Percentiles rank a stretch among this genome's conserved stretches.
These are phyloP conservation scores for Coregonus suidteri DNA, from an alignment of 2,797 vertebrate genomes.

Conservation along the genomic window DNA sequence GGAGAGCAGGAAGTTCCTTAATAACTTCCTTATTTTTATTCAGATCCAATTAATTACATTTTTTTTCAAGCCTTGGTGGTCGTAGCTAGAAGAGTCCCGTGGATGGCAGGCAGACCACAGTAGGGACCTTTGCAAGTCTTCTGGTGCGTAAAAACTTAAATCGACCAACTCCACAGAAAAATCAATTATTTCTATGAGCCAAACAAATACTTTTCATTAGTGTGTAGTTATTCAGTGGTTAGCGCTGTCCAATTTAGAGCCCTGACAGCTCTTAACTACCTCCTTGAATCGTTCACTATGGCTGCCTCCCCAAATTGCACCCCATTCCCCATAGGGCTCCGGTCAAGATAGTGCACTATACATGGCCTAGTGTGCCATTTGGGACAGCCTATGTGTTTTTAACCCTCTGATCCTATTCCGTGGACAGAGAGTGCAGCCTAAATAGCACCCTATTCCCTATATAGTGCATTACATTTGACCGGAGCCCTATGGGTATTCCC, in stretches of 20 bases:
- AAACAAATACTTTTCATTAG: constrained; percentile 72
- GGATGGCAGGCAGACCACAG: constrained; percentile 38
- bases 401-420: constrained; percentile 35
- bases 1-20: constrained; percentile 71
- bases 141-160: constrained; percentile 49
- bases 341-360: neutral
- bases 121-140: constrained; percentile 73
- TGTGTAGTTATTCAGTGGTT: constrained; percentile 66
- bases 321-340: neutral
- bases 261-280: constrained; percentile 62
- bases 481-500: too few relatives aligned
- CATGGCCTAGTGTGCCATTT: neutral
- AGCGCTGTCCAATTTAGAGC: constrained; percentile 56
- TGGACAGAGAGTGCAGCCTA: neutral
- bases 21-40: constrained; percentile 85
- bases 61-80: constrained; percentile 58
- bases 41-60: constrained; percentile 81
- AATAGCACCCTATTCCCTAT: neutral
- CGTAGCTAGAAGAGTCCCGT: constrained; percentile 10
- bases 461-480: neutral
- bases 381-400: constrained; percentile 38
- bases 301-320: neutral
- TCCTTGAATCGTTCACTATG: constrained; percentile 27
- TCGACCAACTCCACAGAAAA: constrained; percentile 50
- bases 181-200: constrained; percentile 72